Evolutionary conservation across 2,113 vertebrate species (phyloP).

Genomic region (Clarias magur): DNA sequence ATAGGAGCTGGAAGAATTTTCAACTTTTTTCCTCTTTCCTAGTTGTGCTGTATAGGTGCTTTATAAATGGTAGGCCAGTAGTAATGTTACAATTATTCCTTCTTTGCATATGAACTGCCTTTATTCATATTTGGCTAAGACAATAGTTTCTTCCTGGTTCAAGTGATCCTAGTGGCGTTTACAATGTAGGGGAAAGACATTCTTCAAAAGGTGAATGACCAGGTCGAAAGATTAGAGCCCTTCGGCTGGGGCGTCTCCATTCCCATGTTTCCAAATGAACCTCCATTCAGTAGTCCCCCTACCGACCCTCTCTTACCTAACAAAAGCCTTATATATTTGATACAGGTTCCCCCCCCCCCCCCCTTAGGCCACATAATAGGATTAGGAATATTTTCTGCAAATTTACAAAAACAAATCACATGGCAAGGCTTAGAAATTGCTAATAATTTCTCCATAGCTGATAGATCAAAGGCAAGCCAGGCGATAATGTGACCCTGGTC

Average conservation of each 20-base stretch:
- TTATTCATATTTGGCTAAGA: slow-evolving; percentile 77
- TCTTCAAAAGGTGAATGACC: slow-evolving; percentile 82
- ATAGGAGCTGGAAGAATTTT: slow-evolving; percentile 89
- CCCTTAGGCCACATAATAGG: slow-evolving; percentile 92
- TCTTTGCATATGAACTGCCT: slow-evolving; percentile 78
- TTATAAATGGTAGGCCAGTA: slow-evolving; percentile 69
- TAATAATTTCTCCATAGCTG: slow-evolving; percentile 97
- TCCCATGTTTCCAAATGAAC: slow-evolving; percentile 86
- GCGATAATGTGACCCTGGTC: slow-evolving; percentile 92
- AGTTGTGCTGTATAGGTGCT: slow-evolving; percentile 77
- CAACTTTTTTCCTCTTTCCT: slow-evolving; percentile 78
- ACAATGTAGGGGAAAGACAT: slow-evolving; percentile 80
- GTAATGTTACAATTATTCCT: slow-evolving; percentile 89
- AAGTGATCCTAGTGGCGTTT: slow-evolving; percentile 82
- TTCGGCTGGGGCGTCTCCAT: slow-evolving; percentile 86
- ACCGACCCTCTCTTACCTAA: slow-evolving; percentile 82
- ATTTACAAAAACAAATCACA: slow-evolving; percentile 99
- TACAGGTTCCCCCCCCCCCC: slow-evolving; percentile 91
- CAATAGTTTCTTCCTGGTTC: slow-evolving; percentile 77
- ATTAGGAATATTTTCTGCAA: slow-evolving; percentile 99
- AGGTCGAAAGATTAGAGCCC: slow-evolving; percentile 84
- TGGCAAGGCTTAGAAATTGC: slow-evolving; percentile 97
- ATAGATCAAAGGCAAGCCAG: slow-evolving; percentile 96
- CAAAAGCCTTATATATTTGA: slow-evolving; percentile 93
- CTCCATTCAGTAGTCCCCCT: slow-evolving; percentile 85